Percentiles rank a stretch among this genome's conserved stretches.
Evolutionary conservation across 2,113 vertebrate species (phyloP).

Genomic region (Antigone vipio): DNA sequence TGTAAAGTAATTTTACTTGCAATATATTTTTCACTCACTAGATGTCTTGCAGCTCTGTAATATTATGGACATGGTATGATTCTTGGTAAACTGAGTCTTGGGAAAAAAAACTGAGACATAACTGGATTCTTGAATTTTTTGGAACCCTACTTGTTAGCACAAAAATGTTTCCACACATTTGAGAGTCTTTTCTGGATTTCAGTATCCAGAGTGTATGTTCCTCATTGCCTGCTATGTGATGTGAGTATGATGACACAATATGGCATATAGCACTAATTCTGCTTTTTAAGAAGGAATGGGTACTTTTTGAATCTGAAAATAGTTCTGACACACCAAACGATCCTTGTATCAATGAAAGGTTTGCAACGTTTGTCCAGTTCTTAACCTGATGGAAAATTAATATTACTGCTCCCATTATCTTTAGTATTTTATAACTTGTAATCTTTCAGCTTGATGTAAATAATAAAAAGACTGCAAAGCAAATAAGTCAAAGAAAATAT

Average conservation of each 20-base stretch:
- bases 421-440: background rate
- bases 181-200: background rate
- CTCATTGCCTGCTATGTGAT: background rate
- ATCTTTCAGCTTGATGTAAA: background rate
- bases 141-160: background rate
- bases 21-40: background rate
- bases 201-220: background rate
- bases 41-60: background rate
- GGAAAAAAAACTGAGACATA: background rate
- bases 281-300: background rate
- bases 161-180: background rate
- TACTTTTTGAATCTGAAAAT: background rate
- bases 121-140: background rate
- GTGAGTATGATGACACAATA: background rate
- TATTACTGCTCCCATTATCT: background rate
- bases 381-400: background rate
- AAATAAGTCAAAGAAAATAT: background rate
- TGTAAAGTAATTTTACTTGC: background rate
- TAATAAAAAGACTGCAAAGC: background rate
- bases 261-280: background rate
- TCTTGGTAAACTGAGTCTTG: background rate
- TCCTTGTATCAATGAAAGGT: background rate
- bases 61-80: background rate
- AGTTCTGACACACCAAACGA: background rate
- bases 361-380: background rate